A percentile compares a stretch with the other conserved stretches of the same genome.
Conservation (phyloP, 2,113 vertebrate species). For the Gymnorhina tibicen region DNA sequence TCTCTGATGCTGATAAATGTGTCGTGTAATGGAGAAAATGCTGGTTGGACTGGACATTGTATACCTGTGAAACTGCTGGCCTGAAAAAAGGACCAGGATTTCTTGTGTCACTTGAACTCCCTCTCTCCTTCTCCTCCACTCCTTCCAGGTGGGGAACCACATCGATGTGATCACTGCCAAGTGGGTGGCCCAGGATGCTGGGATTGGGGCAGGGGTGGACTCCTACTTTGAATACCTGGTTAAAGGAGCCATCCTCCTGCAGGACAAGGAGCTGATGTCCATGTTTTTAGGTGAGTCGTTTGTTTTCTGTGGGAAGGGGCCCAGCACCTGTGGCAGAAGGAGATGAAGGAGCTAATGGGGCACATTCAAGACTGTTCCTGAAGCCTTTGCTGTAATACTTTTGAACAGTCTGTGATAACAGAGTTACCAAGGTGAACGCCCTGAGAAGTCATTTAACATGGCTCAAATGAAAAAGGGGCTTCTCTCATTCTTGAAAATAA, state of each 20-base stretch:
- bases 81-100: background rate
- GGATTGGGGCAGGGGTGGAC: constrained; percentile 94
- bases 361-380: background rate
- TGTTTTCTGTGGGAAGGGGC: background rate
- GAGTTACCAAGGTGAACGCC: background rate
- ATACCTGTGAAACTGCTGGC: background rate
- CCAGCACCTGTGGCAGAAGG: background rate
- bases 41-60: background rate
- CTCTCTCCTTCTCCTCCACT: background rate
- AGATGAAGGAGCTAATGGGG: background rate
- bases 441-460: background rate
- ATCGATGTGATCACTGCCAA: constrained; percentile 92
- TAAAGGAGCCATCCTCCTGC: constrained; percentile 93
- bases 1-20: background rate
- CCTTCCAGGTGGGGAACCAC: constrained; percentile 92
- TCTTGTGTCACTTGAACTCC: background rate
- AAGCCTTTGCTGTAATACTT: background rate
- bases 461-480: background rate
- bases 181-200: constrained; percentile 97
- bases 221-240: constrained; percentile 98
- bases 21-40: background rate
- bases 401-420: background rate
- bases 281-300: constrained; percentile 88
- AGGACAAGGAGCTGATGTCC: constrained; percentile 88
- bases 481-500: background rate